Base-by-base conservation (phyloP, 2,888 invertebrate genomes). In the Drosophila tripunctata region DNA sequence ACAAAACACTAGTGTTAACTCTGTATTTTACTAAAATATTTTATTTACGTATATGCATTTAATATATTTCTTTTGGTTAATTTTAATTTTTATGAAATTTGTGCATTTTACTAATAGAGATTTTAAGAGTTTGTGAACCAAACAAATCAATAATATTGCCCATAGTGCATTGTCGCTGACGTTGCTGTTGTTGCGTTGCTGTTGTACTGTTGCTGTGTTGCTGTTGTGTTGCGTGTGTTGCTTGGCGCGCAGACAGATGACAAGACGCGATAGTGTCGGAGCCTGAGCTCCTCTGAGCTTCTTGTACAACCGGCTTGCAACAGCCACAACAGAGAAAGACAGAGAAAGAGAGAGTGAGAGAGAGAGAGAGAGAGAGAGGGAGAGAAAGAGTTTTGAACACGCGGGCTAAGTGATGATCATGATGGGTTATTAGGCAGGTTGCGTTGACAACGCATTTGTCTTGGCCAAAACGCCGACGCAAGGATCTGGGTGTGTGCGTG, bases 371-470 rank as follows among this genome's bases (percentile, higher is more conserved):
- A 5, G 40, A 41, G 40, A 22, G 14, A 36, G 19, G n/a, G 14
- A 5, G 3, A 5, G 50, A 36, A 8, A 24, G 35, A 24, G 17
- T 19, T n/a, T 31, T 8, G 47, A 40, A 63, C 64, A 66, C 64
- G 57, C 57, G 65, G 61, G 67, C 71, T 87, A 81, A 84, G 81
- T 87, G 84, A 87, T 81, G 87, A 81, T 86, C 82, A 79, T 84
- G 85, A 87, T 87, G 85, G 85, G 87, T 85, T 87, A 87, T 85
- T 85, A 84, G 85, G 87, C 78, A 77, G 79, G 81, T 81, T 79
- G 82, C 83, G 79, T 87, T 83, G 87, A 86, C 86, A 86, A 78
- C 83, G 75, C 84, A 84, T 83, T 86, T 86, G 84, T 87, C 81
- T 82, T 85, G 62, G 57, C 67, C 73, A 65, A 55, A 55, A 52